A percentile compares a stretch with the other conserved stretches of the same genome.
These are phyloP conservation scores for Osmoderma eremita DNA, from an alignment of 2,888 invertebrate genomes.

Conservation along the genomic window DNA sequence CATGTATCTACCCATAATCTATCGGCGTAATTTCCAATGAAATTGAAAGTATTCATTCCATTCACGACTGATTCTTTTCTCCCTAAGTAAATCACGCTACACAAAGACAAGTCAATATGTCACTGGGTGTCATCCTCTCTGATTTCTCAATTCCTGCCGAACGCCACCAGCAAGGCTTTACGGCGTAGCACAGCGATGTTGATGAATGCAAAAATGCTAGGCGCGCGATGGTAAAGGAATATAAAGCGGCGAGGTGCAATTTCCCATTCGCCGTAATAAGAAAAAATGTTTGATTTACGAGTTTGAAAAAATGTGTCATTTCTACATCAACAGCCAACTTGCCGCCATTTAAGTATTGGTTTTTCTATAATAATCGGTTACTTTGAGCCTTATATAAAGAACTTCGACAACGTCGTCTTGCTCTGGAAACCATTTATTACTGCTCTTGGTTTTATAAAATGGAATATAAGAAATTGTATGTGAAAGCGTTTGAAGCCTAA, in stretches of 20 bases:
- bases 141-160: constrained; percentile 30
- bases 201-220: constrained; percentile 16
- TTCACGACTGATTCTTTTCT: constrained; percentile 21
- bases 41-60: constrained; percentile 26
- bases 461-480: too few species aligned
- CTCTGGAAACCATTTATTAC: too few species aligned
- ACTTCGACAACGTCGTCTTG: too few species aligned
- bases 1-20: background rate
- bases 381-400: too few species aligned
- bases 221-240: constrained; percentile 17
- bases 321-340: background rate
- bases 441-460: too few species aligned
- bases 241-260: constrained; percentile 13
- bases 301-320: constrained; percentile 7
- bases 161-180: constrained; percentile 21
- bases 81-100: constrained; percentile 47
- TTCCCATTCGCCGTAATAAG: background rate
- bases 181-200: background rate
- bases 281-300: constrained; percentile 28
- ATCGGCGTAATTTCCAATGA: background rate
- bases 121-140: constrained; percentile 42
- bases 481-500: too few species aligned
- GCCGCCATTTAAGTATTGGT: background rate
- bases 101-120: constrained; percentile 48
- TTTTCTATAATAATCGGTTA: background rate